phyloP scores from a whole-genome alignment of 2,888 invertebrate species.

The Agonum fuliginosum region DNA sequence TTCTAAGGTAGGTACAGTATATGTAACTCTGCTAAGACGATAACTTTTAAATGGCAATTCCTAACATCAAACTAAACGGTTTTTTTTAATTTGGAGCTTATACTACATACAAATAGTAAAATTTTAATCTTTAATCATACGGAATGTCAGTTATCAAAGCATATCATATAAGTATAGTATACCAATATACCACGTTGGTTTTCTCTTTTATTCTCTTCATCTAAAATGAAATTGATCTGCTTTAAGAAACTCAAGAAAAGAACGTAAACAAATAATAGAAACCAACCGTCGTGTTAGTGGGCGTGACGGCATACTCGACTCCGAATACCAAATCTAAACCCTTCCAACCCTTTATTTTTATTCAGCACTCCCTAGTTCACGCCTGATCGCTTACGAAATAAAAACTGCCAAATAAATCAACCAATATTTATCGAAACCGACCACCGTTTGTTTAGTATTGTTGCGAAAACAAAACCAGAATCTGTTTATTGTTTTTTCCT shows the following conservation, averaged over 20 bases:
- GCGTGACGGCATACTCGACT: conserved; percentile 6
- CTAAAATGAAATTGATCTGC: neutral
- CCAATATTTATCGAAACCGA: conserved; percentile 50
- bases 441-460: conserved; percentile 51
- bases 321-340: conserved; percentile 21
- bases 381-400: conserved; percentile 44
- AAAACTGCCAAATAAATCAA: conserved; percentile 48
- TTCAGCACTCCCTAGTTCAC: conserved; percentile 33
- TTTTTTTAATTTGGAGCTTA: no score
- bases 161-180: neutral
- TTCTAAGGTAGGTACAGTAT: no score
- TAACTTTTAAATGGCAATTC: no score
- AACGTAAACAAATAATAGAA: conserved; percentile 5
- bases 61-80: no score
- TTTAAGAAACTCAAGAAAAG: neutral
- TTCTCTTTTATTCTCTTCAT: neutral
- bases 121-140: neutral
- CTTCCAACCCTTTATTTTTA: conserved; percentile 51
- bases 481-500: conserved; percentile 18
- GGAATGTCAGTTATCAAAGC: neutral
- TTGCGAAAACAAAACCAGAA: conserved; percentile 45
- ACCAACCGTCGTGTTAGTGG: conserved; percentile 17
- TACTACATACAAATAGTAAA: no score
- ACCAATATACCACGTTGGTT: neutral
- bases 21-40: no score